These are phyloP conservation scores for Apus apus DNA, from an alignment of 2,113 vertebrate species.

Conservation along the genomic window DNA sequence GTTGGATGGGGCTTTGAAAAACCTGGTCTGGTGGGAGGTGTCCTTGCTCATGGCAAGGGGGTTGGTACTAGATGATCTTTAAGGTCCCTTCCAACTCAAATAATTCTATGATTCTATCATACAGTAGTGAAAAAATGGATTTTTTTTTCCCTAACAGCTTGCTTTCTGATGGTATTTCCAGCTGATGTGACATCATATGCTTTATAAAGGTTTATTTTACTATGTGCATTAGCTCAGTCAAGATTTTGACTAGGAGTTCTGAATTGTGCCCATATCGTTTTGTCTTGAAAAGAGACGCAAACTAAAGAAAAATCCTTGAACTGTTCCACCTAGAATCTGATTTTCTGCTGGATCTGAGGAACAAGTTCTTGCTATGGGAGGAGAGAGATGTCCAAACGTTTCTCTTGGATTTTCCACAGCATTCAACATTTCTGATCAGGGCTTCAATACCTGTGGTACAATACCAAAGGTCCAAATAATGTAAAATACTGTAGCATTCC, in stretches of 20 bases:
- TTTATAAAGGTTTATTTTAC: not conserved
- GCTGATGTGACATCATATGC: not conserved
- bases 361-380: not conserved
- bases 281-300: not conserved
- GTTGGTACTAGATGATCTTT: too few relatives aligned
- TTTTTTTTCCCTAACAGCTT: not conserved
- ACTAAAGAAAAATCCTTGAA: not conserved
- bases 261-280: not conserved
- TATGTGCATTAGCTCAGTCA: not conserved
- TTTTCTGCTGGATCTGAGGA: not conserved
- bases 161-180: not conserved
- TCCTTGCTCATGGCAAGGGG: too few relatives aligned
- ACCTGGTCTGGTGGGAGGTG: too few relatives aligned
- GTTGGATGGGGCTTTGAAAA: too few relatives aligned
- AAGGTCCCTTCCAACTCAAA: too few relatives aligned
- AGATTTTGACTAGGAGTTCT: not conserved
- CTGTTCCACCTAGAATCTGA: not conserved
- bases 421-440: not conserved
- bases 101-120: too few relatives aligned
- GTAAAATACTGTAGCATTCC: not conserved
- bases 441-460: not conserved
- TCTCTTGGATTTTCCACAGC: not conserved
- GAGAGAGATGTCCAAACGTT: not conserved
- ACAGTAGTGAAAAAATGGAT: accelerated
- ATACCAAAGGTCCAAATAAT: not conserved